phyloP scores from a whole-genome alignment of 2,797 vertebrate genomes.

The Trachurus trachurus region DNA sequence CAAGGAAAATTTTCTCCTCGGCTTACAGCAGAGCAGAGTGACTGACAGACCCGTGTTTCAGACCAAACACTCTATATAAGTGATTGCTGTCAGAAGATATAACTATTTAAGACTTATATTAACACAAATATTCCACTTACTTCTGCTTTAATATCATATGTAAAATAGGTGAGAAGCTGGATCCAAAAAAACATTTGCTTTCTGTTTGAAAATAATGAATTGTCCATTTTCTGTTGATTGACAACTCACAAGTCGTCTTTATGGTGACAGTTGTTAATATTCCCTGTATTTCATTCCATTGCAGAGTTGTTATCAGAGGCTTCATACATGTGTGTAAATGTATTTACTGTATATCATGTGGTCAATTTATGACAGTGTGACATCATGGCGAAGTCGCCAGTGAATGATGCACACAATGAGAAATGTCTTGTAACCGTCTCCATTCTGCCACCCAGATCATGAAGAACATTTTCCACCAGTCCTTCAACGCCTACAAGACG shows the following conservation, averaged over 20 bases:
- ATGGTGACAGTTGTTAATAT: not conserved
- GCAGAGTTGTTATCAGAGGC: not conserved
- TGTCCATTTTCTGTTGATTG: not conserved
- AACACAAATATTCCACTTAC: too few species aligned
- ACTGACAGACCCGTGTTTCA: too few species aligned
- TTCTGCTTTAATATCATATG: too few species aligned
- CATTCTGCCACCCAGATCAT: slow-evolving; percentile 77
- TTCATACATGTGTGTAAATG: not conserved
- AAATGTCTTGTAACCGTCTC: not conserved
- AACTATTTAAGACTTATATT: too few species aligned
- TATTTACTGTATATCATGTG: not conserved
- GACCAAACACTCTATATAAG: too few species aligned
- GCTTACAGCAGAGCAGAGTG: too few species aligned
- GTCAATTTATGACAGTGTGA: not conserved
- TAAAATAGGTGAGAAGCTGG: too few species aligned
- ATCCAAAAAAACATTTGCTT: too few species aligned
- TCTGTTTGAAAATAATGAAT: too few species aligned
- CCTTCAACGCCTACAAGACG: slow-evolving; percentile 87
- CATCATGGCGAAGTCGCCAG: not conserved
- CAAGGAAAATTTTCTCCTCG: too few species aligned
- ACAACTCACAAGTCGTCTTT: not conserved
- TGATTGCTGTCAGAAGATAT: too few species aligned
- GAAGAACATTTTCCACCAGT: slow-evolving; percentile 90
- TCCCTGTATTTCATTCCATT: not conserved
- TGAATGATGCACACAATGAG: not conserved